These are phyloP conservation scores for Benthosema pterotum DNA, from an alignment of 2,797 vertebrate genomes.

Conservation along the genomic window DNA sequence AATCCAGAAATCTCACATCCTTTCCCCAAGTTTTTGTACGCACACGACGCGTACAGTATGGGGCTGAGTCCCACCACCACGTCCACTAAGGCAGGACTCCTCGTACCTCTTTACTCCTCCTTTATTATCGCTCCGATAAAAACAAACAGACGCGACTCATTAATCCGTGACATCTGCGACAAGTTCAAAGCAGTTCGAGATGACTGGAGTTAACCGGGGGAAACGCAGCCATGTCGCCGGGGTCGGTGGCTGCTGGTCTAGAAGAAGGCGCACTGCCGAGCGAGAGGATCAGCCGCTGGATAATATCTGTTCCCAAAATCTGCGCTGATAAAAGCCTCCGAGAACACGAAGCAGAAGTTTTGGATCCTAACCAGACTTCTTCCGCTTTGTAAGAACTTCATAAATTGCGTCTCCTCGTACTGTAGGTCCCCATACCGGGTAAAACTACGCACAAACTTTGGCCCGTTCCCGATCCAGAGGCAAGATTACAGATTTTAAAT, in stretches of 20 bases:
- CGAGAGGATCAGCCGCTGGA: not conserved
- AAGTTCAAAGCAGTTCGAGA: not conserved
- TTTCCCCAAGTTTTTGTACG: conserved; percentile 30
- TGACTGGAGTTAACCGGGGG: not conserved
- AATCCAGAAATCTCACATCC: conserved; percentile 60
- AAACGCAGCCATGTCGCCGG: not conserved
- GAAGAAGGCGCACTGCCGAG: not conserved
- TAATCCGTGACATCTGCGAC: not conserved
- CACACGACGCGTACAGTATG: not conserved
- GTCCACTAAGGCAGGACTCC: conserved; percentile 7
- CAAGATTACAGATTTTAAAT: conserved; percentile 75
- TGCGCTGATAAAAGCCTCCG: conserved; percentile 72
- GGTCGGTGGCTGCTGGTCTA: not conserved
- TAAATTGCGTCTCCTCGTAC: conserved; percentile 15
- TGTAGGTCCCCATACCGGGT: conserved; percentile 32
- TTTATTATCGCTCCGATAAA: not conserved
- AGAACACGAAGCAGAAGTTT: conserved; percentile 37
- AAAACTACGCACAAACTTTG: conserved; percentile 40
- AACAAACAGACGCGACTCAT: not conserved
- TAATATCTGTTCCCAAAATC: conserved; percentile 70
- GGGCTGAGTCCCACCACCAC: not conserved
- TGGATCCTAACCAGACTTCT: conserved; percentile 41
- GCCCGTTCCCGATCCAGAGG: conserved; percentile 59
- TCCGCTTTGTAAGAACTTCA: conserved; percentile 54
- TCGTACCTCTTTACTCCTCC: not conserved